Base-by-base conservation (phyloP, 2,113 vertebrate species). In the Corythoichthys intestinalis region DNA sequence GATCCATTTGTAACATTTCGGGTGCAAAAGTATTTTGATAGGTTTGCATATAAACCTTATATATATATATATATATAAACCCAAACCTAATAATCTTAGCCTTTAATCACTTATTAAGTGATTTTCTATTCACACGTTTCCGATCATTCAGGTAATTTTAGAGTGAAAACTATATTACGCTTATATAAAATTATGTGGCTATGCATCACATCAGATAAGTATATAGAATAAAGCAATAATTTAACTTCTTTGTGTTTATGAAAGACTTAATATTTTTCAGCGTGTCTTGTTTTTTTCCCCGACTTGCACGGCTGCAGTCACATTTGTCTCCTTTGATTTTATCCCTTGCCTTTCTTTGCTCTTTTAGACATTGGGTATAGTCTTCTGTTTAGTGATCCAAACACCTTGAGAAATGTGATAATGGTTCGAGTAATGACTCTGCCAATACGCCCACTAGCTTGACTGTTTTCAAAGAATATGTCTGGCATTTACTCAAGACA, bases 321-420 rank as follows among this genome's bases (percentile, higher is more conserved):
- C 4, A 7, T 65, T 61, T 47, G 20, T 69, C 69, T 70, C 48
- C 69, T 70, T 75, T 80, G 77, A 84, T 80, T 79, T 82, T 54
- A 71, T 56, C 73, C 70, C 81, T 80, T 76, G 38, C 41, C 64
- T 76, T 74, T 79, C 74, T 83, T 70, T 81, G 71, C 15, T 50
- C 59, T 77, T 38, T 61, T 79, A 80, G 76, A 83, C 81, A 78
- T 57, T 58, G 71, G 81, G 84, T 87, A 81, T 78, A 76, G 74
- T 73, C 60, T 47, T 67, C 78, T 73, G 87, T 89, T 87, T 88
- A 89, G 83, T 87, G 84, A 87, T 66, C 71, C 75, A 80, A 82
- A 83, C 84, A 90, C 87, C 86, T 90, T 88, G 77, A 83, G 86
- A 88, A 87, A 86, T 53, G 71, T 83, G 91, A 90, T 89, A 84